Evolutionary conservation across 2,888 invertebrate species (phyloP), one percentile per base, ranked within the genome.

Genomic region (Hylaea fasciaria): DNA sequence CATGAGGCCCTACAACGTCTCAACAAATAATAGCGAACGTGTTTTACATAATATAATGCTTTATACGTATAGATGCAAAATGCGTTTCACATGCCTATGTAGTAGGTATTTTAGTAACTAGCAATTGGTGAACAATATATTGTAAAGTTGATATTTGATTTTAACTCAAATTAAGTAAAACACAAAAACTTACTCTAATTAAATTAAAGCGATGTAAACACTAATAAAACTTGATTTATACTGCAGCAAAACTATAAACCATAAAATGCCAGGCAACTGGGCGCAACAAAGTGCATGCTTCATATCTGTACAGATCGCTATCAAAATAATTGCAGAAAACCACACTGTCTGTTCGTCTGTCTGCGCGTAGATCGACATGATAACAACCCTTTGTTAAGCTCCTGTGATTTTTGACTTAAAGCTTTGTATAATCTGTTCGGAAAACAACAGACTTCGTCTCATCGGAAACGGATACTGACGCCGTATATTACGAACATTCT

Each of bases 271-370:
- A 66, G 58, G 62, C 60, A 60, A 61, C 57, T 66, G 62, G 74
- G 70, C 65, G 70, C 71, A 74, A 76, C 74, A 69, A 77, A 77
- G 73, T 76, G 80, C 81, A 79, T 78, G 79, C 74, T 77, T 78
- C 78, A 77, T 85, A 82, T 84, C 81, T 79, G 80, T 78, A 73
- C 56, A 73, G 88, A 89, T 90, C 73, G 58, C 65, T 80, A 90
- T 89, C 89, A 76, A 66, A 74, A 79, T 88, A 88, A 88, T 89
- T 90, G 85, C 85, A 80, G 81, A 85, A 89, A 87, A 86, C 86
- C 85, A 84, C 77, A 80, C 80, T 80, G 78, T 85, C 78, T 78
- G 81, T 81, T 76, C 76, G 82, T 85, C 79, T 82, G 82, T 82
- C 76, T 74, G 77, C 71, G 12, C 78, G 66, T 68, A 73, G 72